Conservation (phyloP, 2,888 invertebrate genomes). For the Drosophila anceps region DNA sequence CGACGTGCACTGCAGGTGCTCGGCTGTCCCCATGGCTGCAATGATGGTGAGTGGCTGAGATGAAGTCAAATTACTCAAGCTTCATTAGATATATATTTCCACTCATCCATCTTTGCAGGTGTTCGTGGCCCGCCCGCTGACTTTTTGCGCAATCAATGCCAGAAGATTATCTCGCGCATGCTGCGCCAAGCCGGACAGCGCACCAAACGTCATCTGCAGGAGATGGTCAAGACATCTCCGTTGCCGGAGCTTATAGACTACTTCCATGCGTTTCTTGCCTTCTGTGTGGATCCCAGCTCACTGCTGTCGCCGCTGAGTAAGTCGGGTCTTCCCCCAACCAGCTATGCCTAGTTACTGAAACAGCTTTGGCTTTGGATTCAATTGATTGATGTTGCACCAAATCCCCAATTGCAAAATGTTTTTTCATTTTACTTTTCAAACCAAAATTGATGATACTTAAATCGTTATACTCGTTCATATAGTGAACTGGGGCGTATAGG, state of each 20-base stretch:
- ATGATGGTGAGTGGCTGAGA: slow-evolving; percentile 87
- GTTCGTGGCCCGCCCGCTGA: slow-evolving; percentile 95
- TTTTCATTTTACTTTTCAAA: background rate
- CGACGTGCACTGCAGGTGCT: slow-evolving; percentile 90
- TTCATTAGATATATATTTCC: background rate
- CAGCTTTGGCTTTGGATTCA: background rate
- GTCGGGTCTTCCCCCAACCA: slow-evolving; percentile 75
- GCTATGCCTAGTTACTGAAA: background rate
- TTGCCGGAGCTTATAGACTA: slow-evolving; percentile 95
- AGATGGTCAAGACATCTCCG: slow-evolving; percentile 91
- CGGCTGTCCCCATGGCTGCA: slow-evolving; percentile 98
- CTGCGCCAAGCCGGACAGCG: slow-evolving; percentile 88
- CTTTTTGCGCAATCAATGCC: slow-evolving; percentile 94
- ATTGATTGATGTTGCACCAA: slow-evolving; percentile 48
- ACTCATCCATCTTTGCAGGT: slow-evolving; percentile 78
- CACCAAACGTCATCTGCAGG: slow-evolving; percentile 87
- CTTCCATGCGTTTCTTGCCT: slow-evolving; percentile 97
- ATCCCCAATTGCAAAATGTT: slow-evolving; percentile 40
- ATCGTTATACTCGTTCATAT: background rate
- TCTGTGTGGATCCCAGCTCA: slow-evolving; percentile 96
- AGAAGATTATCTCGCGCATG: slow-evolving; percentile 91
- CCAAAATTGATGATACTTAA: background rate
- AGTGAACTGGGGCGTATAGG: background rate
- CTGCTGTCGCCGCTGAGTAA: slow-evolving; percentile 95
- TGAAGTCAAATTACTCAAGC: background rate